Evolutionary conservation across 92 coral and sea anemone genomes (phyloP), one percentile per base, ranked within the genome.

Genomic region (Phenganax marumi): DNA sequence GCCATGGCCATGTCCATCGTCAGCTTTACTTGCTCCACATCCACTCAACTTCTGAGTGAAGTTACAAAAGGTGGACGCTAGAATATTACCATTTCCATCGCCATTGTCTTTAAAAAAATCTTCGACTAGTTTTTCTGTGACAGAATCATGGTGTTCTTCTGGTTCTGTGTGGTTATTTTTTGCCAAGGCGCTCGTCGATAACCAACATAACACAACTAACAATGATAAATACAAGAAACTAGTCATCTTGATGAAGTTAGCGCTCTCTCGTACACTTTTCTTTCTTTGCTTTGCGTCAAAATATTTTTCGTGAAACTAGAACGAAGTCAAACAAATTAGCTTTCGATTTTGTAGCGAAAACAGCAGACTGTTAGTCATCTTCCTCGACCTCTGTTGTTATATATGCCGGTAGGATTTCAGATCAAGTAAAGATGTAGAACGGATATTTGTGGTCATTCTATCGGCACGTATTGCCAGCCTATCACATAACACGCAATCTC

Each of bases 201-300:
- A 19, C 72, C 51, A 61, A 60, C 56, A 78, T 6, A 78, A 13
- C 83, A 78, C 61, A 6, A 63, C 83, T 78, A 78, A 39, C 73
- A 78, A 46, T 17, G 60, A 43, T 60, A 22, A 57, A 78, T 22
- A 61, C 14, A 78, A 61, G 43, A 9, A 43, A 52, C 54, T 76
- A 57, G 23, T 76, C 81, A 76, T 76, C 68, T 75, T 75, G 66
- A 54, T 17, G 11, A 75, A 50, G 63, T 18, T 50, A 73, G 8
- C 63, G 24, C 63, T 64, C 47, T 64, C 70, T 33, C 0, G 43
- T 33, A 5, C 23, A 64, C 70, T 22, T 16, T 43, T 3, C 70
- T 26, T 17, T 47, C 33, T 64, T 66, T 9, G 7, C 26, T 25
- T 25, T 33, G 43, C 43, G 0, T 33, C 43, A 33, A 33, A 33